These are phyloP conservation scores for Antheraea assamensis DNA, from an alignment of 2,888 invertebrate species.

Conservation along the genomic window DNA sequence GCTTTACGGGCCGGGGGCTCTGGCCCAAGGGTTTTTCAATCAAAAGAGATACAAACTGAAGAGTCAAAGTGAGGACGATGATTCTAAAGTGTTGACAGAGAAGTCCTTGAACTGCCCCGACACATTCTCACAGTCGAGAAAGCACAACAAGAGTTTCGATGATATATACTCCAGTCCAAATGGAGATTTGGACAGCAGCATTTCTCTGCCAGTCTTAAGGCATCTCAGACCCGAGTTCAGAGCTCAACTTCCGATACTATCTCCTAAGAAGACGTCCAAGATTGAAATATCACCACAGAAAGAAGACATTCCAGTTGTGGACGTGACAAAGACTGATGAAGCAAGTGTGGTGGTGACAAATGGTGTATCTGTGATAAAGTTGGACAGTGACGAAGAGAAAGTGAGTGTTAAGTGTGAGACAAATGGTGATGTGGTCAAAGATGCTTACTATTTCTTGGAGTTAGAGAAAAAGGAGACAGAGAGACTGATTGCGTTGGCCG, in stretches of 20 bases:
- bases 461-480: constrained; percentile 88
- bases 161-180: constrained; percentile 60
- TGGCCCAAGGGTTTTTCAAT: constrained; percentile 92
- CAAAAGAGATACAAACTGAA: constrained; percentile 81
- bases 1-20: constrained; percentile 92
- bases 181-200: constrained; percentile 52
- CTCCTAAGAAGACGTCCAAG: constrained; percentile 79
- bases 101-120: constrained; percentile 69
- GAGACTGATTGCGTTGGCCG: constrained; percentile 85
- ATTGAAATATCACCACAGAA: constrained; percentile 64
- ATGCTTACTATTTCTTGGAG: constrained; percentile 90
- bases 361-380: constrained; percentile 71
- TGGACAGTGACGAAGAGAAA: constrained; percentile 47
- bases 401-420: constrained; percentile 48
- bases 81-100: constrained; percentile 65
- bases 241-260: constrained; percentile 89
- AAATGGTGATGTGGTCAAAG: constrained; percentile 76
- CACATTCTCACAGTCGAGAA: constrained; percentile 53
- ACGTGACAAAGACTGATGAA: constrained; percentile 55
- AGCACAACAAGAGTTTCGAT: constrained; percentile 44
- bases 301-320: constrained; percentile 58
- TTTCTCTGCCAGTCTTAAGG: constrained; percentile 88
- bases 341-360: constrained; percentile 51
- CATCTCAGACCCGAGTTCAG: constrained; percentile 93
- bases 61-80: constrained; percentile 67